Evolutionary conservation across 2,888 invertebrate species (phyloP), one percentile per base, ranked within the genome.

Genomic region (Aporophyla nigra): DNA sequence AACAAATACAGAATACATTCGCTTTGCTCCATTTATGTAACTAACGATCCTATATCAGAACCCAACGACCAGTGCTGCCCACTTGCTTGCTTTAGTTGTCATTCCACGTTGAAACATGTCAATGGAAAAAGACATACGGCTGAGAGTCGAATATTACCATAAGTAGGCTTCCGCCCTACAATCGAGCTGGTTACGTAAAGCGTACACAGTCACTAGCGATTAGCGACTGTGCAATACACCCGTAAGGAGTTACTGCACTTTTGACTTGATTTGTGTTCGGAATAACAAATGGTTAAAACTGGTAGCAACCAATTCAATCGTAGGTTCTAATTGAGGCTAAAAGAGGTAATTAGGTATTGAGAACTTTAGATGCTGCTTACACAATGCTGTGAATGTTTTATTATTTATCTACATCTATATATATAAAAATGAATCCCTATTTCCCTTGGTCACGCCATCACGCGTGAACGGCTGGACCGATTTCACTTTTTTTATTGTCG

Each of bases 131-230:
- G 85, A 85, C 82, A 85, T 78, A 84, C 80, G 71, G 73, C 67
- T 84, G 61, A 51, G 74, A 84, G 53, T 84, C 77, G 71, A 75
- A 87, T 92, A 92, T 91, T 92, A 89, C 91, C 92, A 90, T 92
- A 92, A 88, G 87, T 82, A 92, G 90, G 88, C 92, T 93, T 94
- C 93, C 93, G 92, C 90, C 89, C 90, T 88, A 88, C 89, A 90
- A 89, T 90, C 88, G 86, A 79, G 83, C 85, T 82, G 74, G 86
- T 93, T 90, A 89, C 91, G 90, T 90, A 90, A 93, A 85, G 58
- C 74, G 71, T 73, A 80, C 69, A 79, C 82, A 85, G 83, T 83
- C 76, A 79, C 78, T 74, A 49, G 70, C 81, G 82, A 88, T 89
- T 88, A 87, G 87, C 65, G 78, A 85, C 87, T 80, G 70, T 86